Evolutionary conservation across 2,888 invertebrate genomes (phyloP).

Genomic region (Oeneis ivallda): DNA sequence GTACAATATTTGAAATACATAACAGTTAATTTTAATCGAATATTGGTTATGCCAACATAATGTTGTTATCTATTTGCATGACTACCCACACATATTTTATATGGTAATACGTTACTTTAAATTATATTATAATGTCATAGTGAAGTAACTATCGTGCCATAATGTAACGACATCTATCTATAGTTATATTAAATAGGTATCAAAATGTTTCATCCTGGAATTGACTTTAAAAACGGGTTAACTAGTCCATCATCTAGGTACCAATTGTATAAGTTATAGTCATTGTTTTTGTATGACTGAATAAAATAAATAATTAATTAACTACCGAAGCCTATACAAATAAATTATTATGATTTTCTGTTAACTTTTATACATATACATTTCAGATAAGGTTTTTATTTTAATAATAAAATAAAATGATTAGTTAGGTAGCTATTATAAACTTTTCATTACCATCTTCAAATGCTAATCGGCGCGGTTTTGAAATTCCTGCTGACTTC

Average conservation of each 20-base stretch:
- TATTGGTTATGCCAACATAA: background rate
- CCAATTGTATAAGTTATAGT: background rate
- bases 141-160: conserved; percentile 8
- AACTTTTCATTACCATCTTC: background rate
- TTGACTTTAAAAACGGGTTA: conserved; percentile 23
- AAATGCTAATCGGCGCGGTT: too few relatives aligned
- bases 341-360: background rate
- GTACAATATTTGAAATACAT: conserved; percentile 8
- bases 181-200: conserved; percentile 20
- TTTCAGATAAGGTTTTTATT: background rate
- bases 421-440: background rate
- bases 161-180: conserved; percentile 25
- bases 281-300: background rate
- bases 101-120: background rate
- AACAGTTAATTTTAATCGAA: background rate
- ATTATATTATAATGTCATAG: conserved; percentile 13
- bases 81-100: conserved; percentile 5
- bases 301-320: background rate
- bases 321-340: background rate
- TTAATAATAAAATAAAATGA: background rate
- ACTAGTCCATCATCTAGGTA: conserved; percentile 1
- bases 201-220: conserved; percentile 19
- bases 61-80: conserved; percentile 11
- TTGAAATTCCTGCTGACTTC: too few relatives aligned
- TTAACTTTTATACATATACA: background rate